Percentiles rank a stretch among this genome's conserved stretches.
Evolutionary conservation across 2,888 invertebrate species (phyloP).

Genomic region (Stomorhina lunata): DNA sequence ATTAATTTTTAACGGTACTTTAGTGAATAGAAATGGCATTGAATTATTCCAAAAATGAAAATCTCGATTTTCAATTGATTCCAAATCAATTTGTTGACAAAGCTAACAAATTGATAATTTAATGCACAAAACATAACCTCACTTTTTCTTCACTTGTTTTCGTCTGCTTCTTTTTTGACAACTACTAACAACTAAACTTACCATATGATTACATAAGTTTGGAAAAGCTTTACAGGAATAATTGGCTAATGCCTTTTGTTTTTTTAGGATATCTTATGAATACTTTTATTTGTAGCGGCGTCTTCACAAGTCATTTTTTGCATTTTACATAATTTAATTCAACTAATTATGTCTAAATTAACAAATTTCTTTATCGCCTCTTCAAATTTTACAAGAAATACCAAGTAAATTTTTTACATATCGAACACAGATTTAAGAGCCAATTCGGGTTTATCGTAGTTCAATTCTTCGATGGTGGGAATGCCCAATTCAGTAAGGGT

Average conservation of each 20-base stretch:
- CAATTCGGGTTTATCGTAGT: constrained; percentile 96
- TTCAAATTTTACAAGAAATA: constrained; percentile 48
- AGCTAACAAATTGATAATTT: too few relatives aligned
- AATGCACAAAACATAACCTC: constrained; percentile 28
- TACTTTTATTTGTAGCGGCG: constrained; percentile 25
- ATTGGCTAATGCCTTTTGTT: constrained; percentile 1
- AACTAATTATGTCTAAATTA: constrained; percentile 69
- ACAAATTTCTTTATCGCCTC: constrained; percentile 68
- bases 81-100: too few relatives aligned
- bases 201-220: constrained; percentile 54
- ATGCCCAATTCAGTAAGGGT: constrained; percentile 96
- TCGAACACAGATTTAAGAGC: constrained; percentile 88
- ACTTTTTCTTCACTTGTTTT: background rate
- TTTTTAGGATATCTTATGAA: constrained; percentile 33
- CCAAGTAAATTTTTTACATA: constrained; percentile 69
- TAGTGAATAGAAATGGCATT: too few relatives aligned
- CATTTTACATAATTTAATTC: constrained; percentile 25
- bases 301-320: constrained; percentile 24
- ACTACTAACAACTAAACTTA: constrained; percentile 1
- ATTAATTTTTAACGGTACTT: background rate
- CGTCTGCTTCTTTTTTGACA: background rate
- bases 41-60: too few relatives aligned
- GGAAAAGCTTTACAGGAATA: background rate
- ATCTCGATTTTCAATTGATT: too few relatives aligned
- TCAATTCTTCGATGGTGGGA: constrained; percentile 95